Evolutionary conservation across 2,797 vertebrate genomes (phyloP), one percentile per base, ranked within the genome.

Genomic region (Melanotaenia nigrans): DNA sequence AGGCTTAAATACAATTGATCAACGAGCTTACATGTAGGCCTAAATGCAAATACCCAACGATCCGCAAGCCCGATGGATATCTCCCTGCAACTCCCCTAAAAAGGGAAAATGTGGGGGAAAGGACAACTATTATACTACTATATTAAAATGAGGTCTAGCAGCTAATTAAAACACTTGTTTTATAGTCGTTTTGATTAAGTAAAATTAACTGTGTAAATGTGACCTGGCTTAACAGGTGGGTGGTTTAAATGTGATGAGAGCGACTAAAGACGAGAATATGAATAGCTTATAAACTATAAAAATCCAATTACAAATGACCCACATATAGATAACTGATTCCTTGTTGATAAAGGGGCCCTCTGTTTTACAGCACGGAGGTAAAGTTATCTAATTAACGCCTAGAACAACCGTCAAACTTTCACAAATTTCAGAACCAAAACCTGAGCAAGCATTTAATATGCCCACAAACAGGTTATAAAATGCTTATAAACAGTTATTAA

Each of bases 1-100:
- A 93, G 91, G 91, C 94, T 94, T 95, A 95, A 87, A 92, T 94
- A 93, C 94, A 93, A 92, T 92, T 94, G 91, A 94, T 93, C 91
- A 91, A 90, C 86, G 87, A 93, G 94, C 92, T 94, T 94, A 94
- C 77, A 90, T 85, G 85, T 69, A 75, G 84, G 86, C 84, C 87
- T 87, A 93, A 92, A 81, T 87, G 88, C 90, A 91, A 92, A 92
- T 90, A 86, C 69, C 77, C 78, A 63, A 61, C 83, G 85, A 90
- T 79, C 86, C 91, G 87, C 87, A 73, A 81, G 74, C 70, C 74
- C 61, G 81, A 88, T 87, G 80, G 75, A 82, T 81, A 82, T 85
- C 74, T 77, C 73, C 65, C 75, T 73, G 0, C 53, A 81, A 78
- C 55, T 59, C 12, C 47, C 16, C 3, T 22, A 35, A 70, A 58